phyloP scores from a whole-genome alignment of 2,888 invertebrate genomes.

The Steromphala cineraria region DNA sequence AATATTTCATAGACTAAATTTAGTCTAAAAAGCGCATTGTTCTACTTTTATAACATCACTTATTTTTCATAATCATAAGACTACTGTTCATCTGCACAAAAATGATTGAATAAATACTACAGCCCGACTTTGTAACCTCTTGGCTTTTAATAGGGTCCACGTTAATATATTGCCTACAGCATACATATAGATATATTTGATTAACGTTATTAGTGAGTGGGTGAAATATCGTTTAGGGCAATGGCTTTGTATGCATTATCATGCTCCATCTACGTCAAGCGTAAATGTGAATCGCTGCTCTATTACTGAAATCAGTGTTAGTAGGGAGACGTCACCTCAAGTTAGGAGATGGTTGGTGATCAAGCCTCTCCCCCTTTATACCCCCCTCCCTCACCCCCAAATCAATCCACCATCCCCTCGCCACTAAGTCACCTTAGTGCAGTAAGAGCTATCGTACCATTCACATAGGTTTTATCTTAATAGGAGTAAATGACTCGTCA shows the following conservation, averaged over 20 bases:
- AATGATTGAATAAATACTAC: too few relatives aligned
- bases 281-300: neutral
- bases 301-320: slow-evolving; percentile 1
- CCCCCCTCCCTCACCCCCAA: neutral
- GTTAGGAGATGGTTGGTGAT: neutral
- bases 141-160: too few relatives aligned
- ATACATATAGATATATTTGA: neutral
- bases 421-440: too few relatives aligned
- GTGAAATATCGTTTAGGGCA: neutral
- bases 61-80: too few relatives aligned
- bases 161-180: too few relatives aligned
- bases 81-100: too few relatives aligned
- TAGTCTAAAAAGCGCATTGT: too few relatives aligned
- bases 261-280: neutral
- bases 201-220: neutral
- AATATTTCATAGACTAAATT: too few relatives aligned
- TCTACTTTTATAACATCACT: too few relatives aligned
- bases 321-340: neutral
- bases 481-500: neutral
- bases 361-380: neutral
- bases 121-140: too few relatives aligned
- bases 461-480: neutral
- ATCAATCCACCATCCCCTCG: neutral
- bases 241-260: neutral
- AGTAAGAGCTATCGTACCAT: neutral